phyloP scores from a whole-genome alignment of 2,113 vertebrate genomes.

The Crypturellus undulatus region DNA sequence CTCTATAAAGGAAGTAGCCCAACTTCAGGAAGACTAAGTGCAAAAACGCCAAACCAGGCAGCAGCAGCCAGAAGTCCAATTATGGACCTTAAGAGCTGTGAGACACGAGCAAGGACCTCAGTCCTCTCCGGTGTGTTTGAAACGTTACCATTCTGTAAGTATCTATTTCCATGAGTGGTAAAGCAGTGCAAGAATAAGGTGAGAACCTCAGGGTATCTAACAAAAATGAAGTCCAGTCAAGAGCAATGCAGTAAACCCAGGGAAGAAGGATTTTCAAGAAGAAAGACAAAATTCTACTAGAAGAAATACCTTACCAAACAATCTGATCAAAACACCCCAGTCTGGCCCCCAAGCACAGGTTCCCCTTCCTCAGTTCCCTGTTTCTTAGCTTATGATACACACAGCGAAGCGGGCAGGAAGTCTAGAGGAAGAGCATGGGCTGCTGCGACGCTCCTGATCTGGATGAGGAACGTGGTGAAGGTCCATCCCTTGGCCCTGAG shows the following conservation, averaged over 20 bases:
- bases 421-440: neutral
- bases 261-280: neutral
- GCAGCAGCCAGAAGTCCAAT: neutral
- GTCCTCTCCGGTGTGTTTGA: neutral
- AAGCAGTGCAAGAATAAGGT: neutral
- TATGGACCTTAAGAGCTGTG: neutral
- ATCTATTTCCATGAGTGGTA: neutral
- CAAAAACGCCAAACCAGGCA: neutral
- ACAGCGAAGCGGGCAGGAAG: neutral
- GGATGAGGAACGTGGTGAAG: neutral
- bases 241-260: neutral
- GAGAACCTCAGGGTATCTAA: neutral
- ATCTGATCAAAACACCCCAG: neutral
- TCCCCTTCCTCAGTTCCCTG: fast-evolving
- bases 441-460: neutral
- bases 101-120: neutral
- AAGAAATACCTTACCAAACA: neutral
- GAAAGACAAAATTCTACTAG: neutral
- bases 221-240: neutral
- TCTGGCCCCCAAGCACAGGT: neutral
- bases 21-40: neutral
- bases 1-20: neutral
- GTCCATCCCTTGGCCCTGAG: neutral
- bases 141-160: neutral
- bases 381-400: neutral